A percentile compares a stretch with the other conserved stretches of the same genome.
These are phyloP conservation scores for Xenus cinereus DNA, from an alignment of 2,113 vertebrate species.

Conservation along the genomic window DNA sequence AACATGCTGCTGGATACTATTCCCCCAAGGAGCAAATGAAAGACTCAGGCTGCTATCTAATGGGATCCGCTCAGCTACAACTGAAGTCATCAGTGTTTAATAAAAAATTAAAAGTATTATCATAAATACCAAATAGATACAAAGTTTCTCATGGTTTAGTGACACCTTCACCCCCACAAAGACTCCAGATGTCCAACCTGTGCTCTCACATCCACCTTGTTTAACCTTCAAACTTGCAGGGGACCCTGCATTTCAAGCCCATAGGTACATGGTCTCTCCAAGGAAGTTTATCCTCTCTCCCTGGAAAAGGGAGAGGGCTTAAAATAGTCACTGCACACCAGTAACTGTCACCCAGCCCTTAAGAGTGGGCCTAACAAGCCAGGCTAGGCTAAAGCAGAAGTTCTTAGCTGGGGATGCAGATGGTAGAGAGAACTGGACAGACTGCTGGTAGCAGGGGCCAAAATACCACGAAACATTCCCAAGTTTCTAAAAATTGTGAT, in stretches of 20 bases:
- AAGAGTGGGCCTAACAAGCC: neutral
- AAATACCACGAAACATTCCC: neutral
- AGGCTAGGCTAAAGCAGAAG: neutral
- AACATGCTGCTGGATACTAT: neutral
- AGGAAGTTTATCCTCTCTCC: neutral
- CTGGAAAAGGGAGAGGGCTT: neutral
- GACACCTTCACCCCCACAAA: neutral
- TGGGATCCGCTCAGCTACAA: neutral
- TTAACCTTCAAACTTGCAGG: neutral
- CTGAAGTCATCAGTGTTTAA: neutral
- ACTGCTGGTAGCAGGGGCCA: neutral
- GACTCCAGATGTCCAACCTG: neutral
- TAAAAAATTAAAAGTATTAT: neutral
- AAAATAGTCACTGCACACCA: neutral
- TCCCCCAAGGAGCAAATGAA: slow-evolving; percentile 1
- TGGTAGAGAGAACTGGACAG: neutral
- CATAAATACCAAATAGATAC: neutral
- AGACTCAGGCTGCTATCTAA: neutral
- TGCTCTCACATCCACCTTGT: neutral
- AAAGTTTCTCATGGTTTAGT: neutral
- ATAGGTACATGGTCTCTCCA: accelerated
- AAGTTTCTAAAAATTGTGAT: neutral
- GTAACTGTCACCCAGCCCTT: neutral
- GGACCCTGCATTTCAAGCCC: neutral
- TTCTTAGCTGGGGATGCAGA: neutral